Percentiles rank a stretch among this genome's conserved stretches.
Conservation (phyloP, 2,113 vertebrate genomes). For the Trinectes maculatus region DNA sequence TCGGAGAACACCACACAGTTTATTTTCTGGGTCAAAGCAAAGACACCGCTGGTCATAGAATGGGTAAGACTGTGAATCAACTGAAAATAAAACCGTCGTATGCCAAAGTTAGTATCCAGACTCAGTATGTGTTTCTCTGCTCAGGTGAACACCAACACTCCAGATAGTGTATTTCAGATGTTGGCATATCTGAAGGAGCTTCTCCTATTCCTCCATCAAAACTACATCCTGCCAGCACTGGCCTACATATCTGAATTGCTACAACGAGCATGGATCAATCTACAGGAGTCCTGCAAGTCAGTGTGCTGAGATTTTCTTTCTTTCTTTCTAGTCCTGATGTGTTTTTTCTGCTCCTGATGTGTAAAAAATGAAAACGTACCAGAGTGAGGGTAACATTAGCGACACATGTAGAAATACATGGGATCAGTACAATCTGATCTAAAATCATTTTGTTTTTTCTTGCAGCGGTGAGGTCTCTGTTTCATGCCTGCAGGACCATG, state of each 20-base stretch:
- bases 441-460: not conserved
- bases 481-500: constrained; percentile 85
- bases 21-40: constrained; percentile 78
- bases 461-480: constrained; percentile 87
- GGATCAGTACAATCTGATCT: too few relatives aligned
- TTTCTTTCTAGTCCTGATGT: too few relatives aligned
- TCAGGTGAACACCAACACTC: constrained; percentile 81
- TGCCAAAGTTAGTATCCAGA: not conserved
- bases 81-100: too few relatives aligned
- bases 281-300: constrained; percentile 91
- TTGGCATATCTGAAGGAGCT: constrained; percentile 83
- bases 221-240: constrained; percentile 83
- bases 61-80: constrained; percentile 81
- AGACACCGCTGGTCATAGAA: constrained; percentile 76
- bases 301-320: constrained; percentile 50
- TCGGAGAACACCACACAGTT: constrained; percentile 74
- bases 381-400: too few relatives aligned
- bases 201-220: constrained; percentile 83
- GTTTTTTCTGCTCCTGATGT: too few relatives aligned
- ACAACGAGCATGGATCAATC: constrained; percentile 81
- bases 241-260: constrained; percentile 68
- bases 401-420: too few relatives aligned
- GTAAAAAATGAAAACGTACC: too few relatives aligned
- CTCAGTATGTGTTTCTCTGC: not conserved
- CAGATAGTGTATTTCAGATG: constrained; percentile 81